Evolutionary conservation across 2,888 invertebrate genomes (phyloP).

Genomic region (Syrphus vitripennis): DNA sequence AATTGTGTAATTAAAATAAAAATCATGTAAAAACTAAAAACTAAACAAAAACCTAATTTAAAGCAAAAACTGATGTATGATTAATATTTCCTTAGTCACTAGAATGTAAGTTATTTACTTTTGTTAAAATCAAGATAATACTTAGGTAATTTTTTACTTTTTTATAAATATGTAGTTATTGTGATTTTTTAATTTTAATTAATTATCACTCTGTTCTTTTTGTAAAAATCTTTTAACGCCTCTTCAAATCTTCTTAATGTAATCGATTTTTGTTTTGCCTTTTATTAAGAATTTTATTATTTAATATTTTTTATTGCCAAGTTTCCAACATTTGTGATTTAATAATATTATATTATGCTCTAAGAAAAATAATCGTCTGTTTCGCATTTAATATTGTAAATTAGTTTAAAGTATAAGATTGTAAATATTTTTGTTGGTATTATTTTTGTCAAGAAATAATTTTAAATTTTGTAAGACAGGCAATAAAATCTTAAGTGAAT

Average conservation of each 20-base stretch:
- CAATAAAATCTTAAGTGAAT: neutral
- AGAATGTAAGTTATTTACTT: conserved; percentile 44
- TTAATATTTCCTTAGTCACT: conserved; percentile 69
- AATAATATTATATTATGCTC: conserved; percentile 20
- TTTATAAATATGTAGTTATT: neutral
- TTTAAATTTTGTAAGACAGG: neutral
- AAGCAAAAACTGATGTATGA: conserved; percentile 50
- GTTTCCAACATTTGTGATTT: conserved; percentile 51
- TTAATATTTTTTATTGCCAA: conserved; percentile 36
- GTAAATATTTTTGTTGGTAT: conserved; percentile 48
- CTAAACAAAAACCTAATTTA: neutral
- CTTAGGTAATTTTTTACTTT: neutral
- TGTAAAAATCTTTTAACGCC: neutral
- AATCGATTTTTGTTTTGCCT: neutral
- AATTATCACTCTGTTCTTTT: neutral
- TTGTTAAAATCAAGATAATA: neutral
- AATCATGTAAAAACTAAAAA: conserved; percentile 36
- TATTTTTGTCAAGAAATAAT: conserved; percentile 18
- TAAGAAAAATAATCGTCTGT: conserved; percentile 32
- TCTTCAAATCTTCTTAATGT: neutral
- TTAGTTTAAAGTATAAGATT: conserved; percentile 13
- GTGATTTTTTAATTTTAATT: neutral
- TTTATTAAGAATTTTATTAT: neutral
- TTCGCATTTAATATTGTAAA: conserved; percentile 38
- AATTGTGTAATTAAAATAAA: conserved; percentile 3